phyloP scores from a whole-genome alignment of 2,797 vertebrate genomes.

The Octomys mimax region DNA sequence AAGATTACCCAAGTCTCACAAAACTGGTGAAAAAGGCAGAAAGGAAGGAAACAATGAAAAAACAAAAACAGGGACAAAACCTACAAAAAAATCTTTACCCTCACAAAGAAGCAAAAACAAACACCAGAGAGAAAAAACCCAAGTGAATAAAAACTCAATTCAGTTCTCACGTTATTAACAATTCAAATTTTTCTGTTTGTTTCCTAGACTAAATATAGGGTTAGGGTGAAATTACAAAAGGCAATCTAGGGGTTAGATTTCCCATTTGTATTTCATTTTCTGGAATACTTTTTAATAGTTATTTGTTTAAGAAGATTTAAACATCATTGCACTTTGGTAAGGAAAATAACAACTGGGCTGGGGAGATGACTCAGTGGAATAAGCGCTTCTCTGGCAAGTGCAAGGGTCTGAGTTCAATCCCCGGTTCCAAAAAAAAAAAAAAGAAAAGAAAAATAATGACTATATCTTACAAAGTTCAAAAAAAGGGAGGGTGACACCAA shows the following conservation, averaged over 20 bases:
- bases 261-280: slow-evolving; percentile 81
- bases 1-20: background rate
- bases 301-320: slow-evolving; percentile 83
- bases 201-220: slow-evolving; percentile 76
- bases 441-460: slow-evolving; percentile 79
- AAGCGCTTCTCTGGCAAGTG: too few species aligned
- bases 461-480: slow-evolving; percentile 76
- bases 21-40: background rate
- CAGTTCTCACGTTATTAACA: slow-evolving; percentile 78
- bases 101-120: background rate
- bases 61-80: background rate
- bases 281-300: slow-evolving; percentile 81
- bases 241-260: slow-evolving; percentile 83
- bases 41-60: background rate
- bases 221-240: slow-evolving; percentile 64
- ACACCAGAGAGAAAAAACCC: background rate
- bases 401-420: too few species aligned
- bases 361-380: too few species aligned
- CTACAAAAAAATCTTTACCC: background rate
- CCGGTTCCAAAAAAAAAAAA: too few species aligned
- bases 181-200: slow-evolving; percentile 77
- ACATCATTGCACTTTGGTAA: slow-evolving; percentile 86
- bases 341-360: slow-evolving; percentile 76
- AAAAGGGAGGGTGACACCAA: too few species aligned
- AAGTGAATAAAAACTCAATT: background rate